phyloP scores from a whole-genome alignment of 2,113 vertebrate species.

The Myiagra hebetior region DNA sequence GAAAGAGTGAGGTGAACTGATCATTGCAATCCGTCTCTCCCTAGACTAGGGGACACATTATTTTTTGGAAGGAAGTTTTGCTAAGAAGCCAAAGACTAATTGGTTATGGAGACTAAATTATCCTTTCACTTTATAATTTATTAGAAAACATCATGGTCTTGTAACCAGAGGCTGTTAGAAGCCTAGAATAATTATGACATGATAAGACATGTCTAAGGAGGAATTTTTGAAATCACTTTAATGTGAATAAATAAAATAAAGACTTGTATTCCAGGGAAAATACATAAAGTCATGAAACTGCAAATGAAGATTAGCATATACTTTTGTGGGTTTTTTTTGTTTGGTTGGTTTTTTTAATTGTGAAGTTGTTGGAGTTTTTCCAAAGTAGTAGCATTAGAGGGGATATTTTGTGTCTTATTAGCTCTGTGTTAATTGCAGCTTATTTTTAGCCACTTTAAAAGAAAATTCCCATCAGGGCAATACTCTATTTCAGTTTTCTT shows the following conservation, averaged over 20 bases:
- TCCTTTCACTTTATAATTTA: constrained; percentile 21
- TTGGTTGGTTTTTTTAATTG: neutral
- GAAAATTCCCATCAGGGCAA: neutral
- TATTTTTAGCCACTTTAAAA: neutral
- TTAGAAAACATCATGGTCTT: neutral
- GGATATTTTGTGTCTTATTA: neutral
- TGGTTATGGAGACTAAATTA: neutral
- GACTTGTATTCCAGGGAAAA: neutral
- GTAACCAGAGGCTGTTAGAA: constrained; percentile 15
- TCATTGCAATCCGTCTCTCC: neutral
- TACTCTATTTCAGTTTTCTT: neutral
- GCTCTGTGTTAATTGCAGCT: neutral
- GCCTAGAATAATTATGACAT: constrained; percentile 13
- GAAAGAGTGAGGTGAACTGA: neutral
- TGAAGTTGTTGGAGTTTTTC: neutral
- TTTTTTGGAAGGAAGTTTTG: neutral
- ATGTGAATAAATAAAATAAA: neutral
- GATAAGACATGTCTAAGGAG: neutral
- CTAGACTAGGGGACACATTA: neutral
- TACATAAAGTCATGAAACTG: neutral
- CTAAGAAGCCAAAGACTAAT: neutral
- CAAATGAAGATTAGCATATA: neutral
- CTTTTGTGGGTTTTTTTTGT: neutral
- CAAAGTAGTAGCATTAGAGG: neutral
- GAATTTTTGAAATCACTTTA: constrained; percentile 18